These are phyloP conservation scores for Oryzias woworae DNA, from an alignment of 2,113 vertebrate genomes.

Conservation along the genomic window DNA sequence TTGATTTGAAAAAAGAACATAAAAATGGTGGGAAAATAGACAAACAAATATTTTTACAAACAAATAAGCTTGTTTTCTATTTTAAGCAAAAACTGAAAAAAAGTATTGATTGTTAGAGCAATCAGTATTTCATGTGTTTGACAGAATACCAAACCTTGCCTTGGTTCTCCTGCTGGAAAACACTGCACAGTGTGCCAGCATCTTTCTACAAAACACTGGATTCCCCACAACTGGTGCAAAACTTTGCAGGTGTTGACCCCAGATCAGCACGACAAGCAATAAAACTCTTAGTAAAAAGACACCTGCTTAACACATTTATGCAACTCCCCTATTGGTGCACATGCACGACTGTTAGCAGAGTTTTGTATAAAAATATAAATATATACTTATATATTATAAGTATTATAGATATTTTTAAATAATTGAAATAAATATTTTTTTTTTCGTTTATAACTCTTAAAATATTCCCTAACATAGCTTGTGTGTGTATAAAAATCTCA, in stretches of 20 bases:
- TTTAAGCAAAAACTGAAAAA: too few species aligned
- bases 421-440: background rate
- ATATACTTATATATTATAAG: too few species aligned
- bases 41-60: too few species aligned
- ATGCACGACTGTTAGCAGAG: background rate
- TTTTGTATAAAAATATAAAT: background rate
- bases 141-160: background rate
- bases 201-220: constrained; percentile 1
- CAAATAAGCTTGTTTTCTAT: too few species aligned
- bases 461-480: background rate
- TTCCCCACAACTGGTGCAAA: constrained; percentile 61
- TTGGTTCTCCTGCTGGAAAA: background rate
- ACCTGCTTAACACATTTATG: constrained; percentile 42
- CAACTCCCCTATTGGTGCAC: constrained; percentile 11
- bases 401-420: background rate
- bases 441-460: background rate
- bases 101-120: background rate
- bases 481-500: background rate
- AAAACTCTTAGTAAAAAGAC: constrained; percentile 25
- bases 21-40: too few species aligned
- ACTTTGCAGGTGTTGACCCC: constrained; percentile 46
- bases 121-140: background rate
- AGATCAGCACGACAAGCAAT: constrained; percentile 1
- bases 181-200: background rate
- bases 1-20: too few species aligned